A percentile compares a stretch with the other conserved stretches of the same genome.
Conservation (phyloP, 2,888 invertebrate species). For the Ceriagrion tenellum region DNA sequence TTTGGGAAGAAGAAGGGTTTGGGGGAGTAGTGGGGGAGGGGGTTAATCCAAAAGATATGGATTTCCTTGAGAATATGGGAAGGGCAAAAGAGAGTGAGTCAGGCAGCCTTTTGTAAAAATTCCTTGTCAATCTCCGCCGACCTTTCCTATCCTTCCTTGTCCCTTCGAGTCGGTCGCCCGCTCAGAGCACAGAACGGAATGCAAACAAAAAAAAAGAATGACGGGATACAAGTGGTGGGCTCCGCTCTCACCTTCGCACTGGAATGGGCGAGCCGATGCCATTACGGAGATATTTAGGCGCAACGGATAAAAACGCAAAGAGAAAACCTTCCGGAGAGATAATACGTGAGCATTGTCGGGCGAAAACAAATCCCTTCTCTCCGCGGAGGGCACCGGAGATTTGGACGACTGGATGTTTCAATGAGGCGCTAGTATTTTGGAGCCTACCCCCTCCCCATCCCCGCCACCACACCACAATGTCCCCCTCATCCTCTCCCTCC, state of each 20-base stretch:
- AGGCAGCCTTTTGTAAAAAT: too few relatives aligned
- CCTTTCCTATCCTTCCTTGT: too few relatives aligned
- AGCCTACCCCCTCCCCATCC: background rate
- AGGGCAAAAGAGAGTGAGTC: too few relatives aligned
- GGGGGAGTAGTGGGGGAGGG: too few relatives aligned
- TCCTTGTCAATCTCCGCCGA: too few relatives aligned
- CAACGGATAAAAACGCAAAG: background rate
- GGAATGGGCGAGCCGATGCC: background rate
- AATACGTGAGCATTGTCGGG: background rate
- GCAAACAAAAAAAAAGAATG: too few relatives aligned
- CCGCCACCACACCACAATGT: background rate
- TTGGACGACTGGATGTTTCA: background rate
- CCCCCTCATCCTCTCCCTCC: background rate
- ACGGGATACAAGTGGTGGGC: background rate
- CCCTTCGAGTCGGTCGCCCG: too few relatives aligned
- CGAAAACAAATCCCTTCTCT: background rate
- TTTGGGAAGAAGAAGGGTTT: too few relatives aligned
- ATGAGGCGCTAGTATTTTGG: background rate
- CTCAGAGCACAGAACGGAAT: too few relatives aligned
- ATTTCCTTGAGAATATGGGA: too few relatives aligned
- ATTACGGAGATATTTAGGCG: conserved; percentile 1
- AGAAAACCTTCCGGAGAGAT: background rate
- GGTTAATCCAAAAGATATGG: too few relatives aligned
- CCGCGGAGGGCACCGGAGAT: background rate
- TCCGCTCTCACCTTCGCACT: background rate